Percentiles rank a stretch among this genome's conserved stretches.
phyloP scores from a whole-genome alignment of 2,113 vertebrate species.

The Ondatra zibethicus region DNA sequence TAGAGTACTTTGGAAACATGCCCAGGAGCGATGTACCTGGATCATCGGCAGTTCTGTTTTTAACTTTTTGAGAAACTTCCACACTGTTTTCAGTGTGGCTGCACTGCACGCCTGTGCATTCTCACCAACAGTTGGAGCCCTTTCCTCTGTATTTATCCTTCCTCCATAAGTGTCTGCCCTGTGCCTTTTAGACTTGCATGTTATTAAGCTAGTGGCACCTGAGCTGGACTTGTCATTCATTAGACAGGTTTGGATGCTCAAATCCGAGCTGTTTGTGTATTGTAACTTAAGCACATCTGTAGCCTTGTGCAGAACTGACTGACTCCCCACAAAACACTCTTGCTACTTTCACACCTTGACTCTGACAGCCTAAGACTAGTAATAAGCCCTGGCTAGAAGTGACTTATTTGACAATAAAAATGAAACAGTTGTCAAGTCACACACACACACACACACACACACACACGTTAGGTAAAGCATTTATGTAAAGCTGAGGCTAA shows the following conservation, averaged over 20 bases:
- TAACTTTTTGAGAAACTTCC: background rate
- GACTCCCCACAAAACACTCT: slow-evolving; percentile 73
- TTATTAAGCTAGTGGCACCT: slow-evolving; percentile 67
- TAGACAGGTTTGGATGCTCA: slow-evolving; percentile 37
- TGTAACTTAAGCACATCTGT: slow-evolving; percentile 72
- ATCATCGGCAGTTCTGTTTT: background rate
- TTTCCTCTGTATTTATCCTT: slow-evolving; percentile 5
- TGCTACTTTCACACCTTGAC: slow-evolving; percentile 67
- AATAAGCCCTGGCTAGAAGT: slow-evolving; percentile 72
- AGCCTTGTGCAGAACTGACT: slow-evolving; percentile 56
- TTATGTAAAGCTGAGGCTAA: slow-evolving; percentile 40
- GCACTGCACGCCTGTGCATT: background rate
- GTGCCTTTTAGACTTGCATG: slow-evolving; percentile 57
- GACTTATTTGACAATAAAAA: slow-evolving; percentile 73
- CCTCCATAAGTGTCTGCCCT: slow-evolving; percentile 40
- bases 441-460: background rate
- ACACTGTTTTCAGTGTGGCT: background rate
- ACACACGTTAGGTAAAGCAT: background rate
- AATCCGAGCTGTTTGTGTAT: slow-evolving; percentile 56
- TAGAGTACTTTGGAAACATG: background rate
- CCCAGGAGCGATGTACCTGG: background rate
- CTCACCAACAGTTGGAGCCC: background rate
- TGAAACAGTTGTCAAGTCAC: slow-evolving; percentile 55
- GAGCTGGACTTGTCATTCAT: slow-evolving; percentile 51
- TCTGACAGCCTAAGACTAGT: slow-evolving; percentile 62